Evolutionary conservation across 2,888 invertebrate species (phyloP).

Genomic region (Lochmaea capreae): DNA sequence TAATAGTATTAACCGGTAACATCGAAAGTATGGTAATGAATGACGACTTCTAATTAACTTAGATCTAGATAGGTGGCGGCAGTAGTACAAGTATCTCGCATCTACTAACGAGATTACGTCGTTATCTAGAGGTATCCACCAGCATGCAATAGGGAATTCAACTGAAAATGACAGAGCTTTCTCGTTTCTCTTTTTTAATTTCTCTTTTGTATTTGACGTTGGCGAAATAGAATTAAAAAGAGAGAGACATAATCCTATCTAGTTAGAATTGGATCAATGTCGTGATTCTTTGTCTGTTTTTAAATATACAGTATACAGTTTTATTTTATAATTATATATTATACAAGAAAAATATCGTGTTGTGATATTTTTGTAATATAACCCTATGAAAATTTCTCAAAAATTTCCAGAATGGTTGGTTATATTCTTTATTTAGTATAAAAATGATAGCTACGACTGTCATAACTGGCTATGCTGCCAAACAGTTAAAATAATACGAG

Average conservation of each 20-base stretch:
- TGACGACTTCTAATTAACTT: slow-evolving; percentile 65
- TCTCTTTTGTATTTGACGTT: slow-evolving; percentile 7
- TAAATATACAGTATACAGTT: not conserved
- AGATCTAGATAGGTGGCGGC: slow-evolving; percentile 62
- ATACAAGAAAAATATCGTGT: not conserved
- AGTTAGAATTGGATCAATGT: slow-evolving; percentile 2
- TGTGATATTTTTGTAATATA: too few relatives aligned
- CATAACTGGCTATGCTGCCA: too few relatives aligned
- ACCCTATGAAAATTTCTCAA: too few relatives aligned
- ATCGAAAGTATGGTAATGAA: slow-evolving; percentile 63
- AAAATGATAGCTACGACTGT: too few relatives aligned
- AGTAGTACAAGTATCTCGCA: slow-evolving; percentile 51
- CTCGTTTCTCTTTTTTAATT: slow-evolving; percentile 12
- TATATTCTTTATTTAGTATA: too few relatives aligned
- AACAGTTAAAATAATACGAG: too few relatives aligned
- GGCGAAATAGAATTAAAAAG: slow-evolving; percentile 5
- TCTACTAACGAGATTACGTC: slow-evolving; percentile 54
- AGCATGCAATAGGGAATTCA: slow-evolving; percentile 27
- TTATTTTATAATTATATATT: not conserved
- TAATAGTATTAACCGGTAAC: slow-evolving; percentile 39
- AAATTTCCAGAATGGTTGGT: too few relatives aligned
- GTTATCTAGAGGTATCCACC: slow-evolving; percentile 40
- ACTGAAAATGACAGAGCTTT: slow-evolving; percentile 18
- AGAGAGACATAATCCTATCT: not conserved
- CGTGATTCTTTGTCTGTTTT: not conserved